Percentiles rank a stretch among this genome's conserved stretches.
phyloP scores from a whole-genome alignment of 2,797 vertebrate genomes.

The Amblyraja radiata region DNA sequence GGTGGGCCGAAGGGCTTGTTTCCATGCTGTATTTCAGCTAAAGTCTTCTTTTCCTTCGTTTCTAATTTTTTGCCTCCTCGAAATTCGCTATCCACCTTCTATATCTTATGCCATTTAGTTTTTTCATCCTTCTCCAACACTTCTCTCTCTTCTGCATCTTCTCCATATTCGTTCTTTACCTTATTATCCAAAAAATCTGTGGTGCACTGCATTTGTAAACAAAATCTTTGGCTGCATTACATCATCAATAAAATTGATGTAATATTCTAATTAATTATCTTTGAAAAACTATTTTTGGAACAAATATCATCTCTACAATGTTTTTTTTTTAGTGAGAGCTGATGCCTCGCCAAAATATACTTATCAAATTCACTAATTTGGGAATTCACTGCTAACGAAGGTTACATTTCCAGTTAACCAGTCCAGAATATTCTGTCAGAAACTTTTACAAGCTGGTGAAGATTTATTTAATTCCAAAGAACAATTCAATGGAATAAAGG shows the following conservation, averaged over 20 bases:
- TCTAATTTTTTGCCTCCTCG: background rate
- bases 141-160: too few species aligned
- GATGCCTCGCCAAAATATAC: too few species aligned
- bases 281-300: background rate
- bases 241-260: background rate
- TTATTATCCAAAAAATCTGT: background rate
- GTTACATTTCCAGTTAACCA: too few species aligned
- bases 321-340: too few species aligned
- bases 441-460: background rate
- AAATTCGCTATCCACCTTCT: background rate
- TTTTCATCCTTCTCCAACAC: background rate
- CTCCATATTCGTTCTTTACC: too few species aligned
- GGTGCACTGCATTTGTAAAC: background rate
- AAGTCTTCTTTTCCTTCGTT: background rate
- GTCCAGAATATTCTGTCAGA: background rate
- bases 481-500: background rate
- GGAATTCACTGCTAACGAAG: background rate
- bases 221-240: background rate
- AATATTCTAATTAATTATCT: background rate
- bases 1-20: too few species aligned
- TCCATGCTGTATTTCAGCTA: too few species aligned
- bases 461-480: background rate
- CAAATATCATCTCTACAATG: background rate
- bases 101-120: too few species aligned
- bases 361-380: background rate